A percentile compares a stretch with the other conserved stretches of the same genome.
These are phyloP conservation scores for Macheiramphus alcinus DNA, from an alignment of 2,113 vertebrate species.

Conservation along the genomic window DNA sequence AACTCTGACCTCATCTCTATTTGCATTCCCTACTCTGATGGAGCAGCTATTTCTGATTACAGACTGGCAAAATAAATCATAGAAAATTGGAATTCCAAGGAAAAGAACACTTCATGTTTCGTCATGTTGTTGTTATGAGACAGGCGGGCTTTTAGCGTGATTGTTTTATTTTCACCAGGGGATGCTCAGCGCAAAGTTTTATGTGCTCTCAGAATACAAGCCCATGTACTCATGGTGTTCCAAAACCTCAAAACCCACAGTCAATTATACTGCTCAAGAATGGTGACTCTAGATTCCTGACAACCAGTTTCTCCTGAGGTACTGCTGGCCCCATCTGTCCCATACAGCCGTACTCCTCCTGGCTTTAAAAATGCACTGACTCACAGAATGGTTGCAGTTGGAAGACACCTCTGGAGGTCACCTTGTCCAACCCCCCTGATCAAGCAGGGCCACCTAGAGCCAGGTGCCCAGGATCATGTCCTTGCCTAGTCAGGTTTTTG, in stretches of 20 bases:
- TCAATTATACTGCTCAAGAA: conserved; percentile 2
- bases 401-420: not conserved
- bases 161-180: conserved; percentile 34
- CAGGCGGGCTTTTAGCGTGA: not conserved
- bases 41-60: conserved; percentile 28
- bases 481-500: not conserved
- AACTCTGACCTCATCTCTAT: not conserved
- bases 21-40: not conserved
- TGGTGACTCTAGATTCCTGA: conserved; percentile 26
- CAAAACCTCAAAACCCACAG: conserved; percentile 32
- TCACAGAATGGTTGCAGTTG: not conserved
- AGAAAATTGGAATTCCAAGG: conserved; percentile 33
- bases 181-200: not conserved
- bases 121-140: not conserved
- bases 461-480: too few relatives aligned
- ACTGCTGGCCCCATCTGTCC: not conserved
- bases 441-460: not conserved
- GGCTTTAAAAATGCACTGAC: not conserved
- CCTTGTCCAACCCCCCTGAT: not conserved
- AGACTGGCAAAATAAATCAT: conserved; percentile 10
- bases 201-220: not conserved
- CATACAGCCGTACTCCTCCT: not conserved
- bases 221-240: not conserved
- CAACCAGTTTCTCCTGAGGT: conserved; percentile 24
- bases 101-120: conserved; percentile 13